Base-by-base conservation (phyloP, 2,797 vertebrate genomes). In the Epinephelus coioides region DNA sequence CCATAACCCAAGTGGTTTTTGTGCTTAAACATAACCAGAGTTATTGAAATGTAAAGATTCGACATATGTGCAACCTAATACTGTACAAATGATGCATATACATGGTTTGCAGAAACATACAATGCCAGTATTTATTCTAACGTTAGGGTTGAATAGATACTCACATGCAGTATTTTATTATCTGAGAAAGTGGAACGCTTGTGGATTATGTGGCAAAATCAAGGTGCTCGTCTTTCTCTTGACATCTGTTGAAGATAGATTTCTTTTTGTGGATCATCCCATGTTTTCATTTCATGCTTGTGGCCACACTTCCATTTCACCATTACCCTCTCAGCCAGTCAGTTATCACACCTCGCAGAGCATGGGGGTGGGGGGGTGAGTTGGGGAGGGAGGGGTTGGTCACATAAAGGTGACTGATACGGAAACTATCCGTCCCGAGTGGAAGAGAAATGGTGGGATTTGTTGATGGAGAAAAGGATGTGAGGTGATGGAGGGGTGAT, bases 361-460 rank as follows among this genome's bases (percentile, higher is more conserved):
- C 69, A 71, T 18, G 46, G 27, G 18, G 51, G 21, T 21, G 18
- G 47, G 25, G 0, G 62, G 57, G 6, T 69, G 72, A 59, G 72
- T 40, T 17, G 61, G 49, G 49, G 11, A 12, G n/a, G 51, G 15
- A 43, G 68, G 76, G 56, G 64, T 54, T 70, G 80, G 61, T 84
- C 86, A 84, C 86, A 93, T 91, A 86, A 91, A 87, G 71, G 73
- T 86, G 92, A 92, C 89, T 86, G 80, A 91, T 86, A 86, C 50
- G 85, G 82, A 81, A 92, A 90, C 79, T 79, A 88, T 86, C 82
- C 51, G 50, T 89, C 84, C 83, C 7, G 38, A 68, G 74, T 12
- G 69, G 62, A 92, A 91, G 91, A 93, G 69, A 85, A 88, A 91
- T 87, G 87, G 81, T 18, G 0, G 71, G 76, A 81, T 91, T 82